Percentiles rank a stretch among this genome's conserved stretches.
Evolutionary conservation across 2,888 invertebrate species (phyloP).

Genomic region (Troides oblongomaculatus): DNA sequence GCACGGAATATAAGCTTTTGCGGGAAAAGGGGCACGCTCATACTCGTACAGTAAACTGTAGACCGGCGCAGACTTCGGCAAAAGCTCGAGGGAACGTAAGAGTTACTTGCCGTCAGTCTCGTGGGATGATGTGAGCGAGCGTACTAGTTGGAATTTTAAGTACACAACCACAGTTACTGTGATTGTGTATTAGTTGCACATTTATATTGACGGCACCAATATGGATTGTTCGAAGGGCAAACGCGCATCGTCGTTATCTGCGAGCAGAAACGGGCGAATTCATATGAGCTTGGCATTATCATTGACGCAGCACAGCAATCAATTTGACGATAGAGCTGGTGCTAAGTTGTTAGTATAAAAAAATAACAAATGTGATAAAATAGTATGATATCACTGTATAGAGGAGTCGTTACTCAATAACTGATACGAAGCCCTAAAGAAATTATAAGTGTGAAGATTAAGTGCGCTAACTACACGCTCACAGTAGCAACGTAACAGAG

Average conservation of each 20-base stretch:
- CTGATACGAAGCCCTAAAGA: neutral
- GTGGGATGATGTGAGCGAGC: neutral
- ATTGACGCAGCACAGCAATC: neutral
- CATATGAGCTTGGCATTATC: neutral
- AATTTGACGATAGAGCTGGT: neutral
- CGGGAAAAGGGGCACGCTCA: neutral
- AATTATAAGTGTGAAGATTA: neutral
- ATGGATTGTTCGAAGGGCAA: neutral
- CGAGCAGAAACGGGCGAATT: neutral
- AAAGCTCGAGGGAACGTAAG: neutral
- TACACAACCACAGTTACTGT: conserved; percentile 1
- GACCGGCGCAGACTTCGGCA: neutral
- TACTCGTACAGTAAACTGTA: neutral
- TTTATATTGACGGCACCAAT: neutral
- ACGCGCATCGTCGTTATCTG: neutral
- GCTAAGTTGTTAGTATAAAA: neutral
- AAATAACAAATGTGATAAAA: neutral
- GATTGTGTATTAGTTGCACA: neutral
- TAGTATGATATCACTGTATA: neutral
- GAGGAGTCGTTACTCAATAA: neutral
- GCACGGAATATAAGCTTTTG: neutral
- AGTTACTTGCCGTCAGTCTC: neutral
- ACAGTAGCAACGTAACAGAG: neutral
- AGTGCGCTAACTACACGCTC: conserved; percentile 4
- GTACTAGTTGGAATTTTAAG: neutral